phyloP scores from a whole-genome alignment of 2,797 vertebrate genomes.

The Alcedo atthis region DNA sequence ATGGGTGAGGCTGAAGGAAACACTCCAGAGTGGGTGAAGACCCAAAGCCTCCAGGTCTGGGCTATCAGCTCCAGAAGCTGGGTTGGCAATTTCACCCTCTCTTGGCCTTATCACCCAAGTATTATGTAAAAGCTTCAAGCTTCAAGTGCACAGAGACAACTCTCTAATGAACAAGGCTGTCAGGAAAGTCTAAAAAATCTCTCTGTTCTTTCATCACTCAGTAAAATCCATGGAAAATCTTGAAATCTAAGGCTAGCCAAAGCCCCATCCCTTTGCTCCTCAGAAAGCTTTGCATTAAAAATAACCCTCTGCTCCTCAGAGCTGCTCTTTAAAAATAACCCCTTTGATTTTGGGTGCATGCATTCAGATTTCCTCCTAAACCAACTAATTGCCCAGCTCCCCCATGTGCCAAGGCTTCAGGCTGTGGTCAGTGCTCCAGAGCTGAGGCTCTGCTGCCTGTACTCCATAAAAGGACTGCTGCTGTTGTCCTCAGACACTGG shows the following conservation, averaged over 20 bases:
- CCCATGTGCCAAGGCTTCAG: background rate
- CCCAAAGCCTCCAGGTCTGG: background rate
- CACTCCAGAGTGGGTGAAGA: background rate
- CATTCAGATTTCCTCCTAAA: background rate
- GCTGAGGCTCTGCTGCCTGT: background rate
- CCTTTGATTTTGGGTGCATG: background rate
- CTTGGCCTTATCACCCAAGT: rapidly evolving
- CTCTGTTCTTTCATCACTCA: background rate
- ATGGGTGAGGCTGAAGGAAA: background rate
- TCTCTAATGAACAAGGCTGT: background rate
- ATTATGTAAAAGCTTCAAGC: background rate
- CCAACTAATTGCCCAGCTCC: background rate
- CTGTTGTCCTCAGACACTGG: background rate
- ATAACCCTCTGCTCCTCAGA: background rate
- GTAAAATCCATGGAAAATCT: background rate
- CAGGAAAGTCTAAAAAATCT: background rate
- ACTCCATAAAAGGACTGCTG: background rate
- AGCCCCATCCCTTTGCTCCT: background rate
- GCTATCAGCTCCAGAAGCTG: background rate
- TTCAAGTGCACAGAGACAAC: background rate
- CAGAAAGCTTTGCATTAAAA: background rate
- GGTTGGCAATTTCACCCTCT: background rate
- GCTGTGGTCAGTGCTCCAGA: background rate
- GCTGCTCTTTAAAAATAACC: background rate
- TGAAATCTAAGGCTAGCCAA: background rate